Evolutionary conservation across 2,113 vertebrate genomes (phyloP), one percentile per base, ranked within the genome.

Genomic region (Scopus umbretta): DNA sequence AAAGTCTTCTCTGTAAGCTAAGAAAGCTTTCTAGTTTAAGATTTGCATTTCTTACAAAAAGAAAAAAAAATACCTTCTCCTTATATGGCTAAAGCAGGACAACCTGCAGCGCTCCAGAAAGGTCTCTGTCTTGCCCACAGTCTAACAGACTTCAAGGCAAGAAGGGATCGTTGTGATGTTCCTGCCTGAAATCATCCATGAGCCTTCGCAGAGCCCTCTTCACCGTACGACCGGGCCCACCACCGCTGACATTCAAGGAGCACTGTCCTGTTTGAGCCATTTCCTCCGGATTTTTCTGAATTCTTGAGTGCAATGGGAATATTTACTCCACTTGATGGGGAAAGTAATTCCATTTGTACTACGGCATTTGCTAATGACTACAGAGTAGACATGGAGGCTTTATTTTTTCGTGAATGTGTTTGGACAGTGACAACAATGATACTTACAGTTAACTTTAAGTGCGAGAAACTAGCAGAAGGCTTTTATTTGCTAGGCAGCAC

Each of bases 181-280:
- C 72, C 72, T 23, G 16, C 30, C n/a, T 20, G 22, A 29, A 38
- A 13, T 13, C 38, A 45, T 3, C 19, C 36, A 6, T 0, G 16
- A 86, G 58, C 43, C 50, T 20, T 13, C 6, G 0, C 81, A 38
- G 50, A 42, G 36, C 32, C 42, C 18, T 6, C 56, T 58, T 63
- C 40, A 4, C 7, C 47, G n/a, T n/a, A n/a, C n/a, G 20, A 8
- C 34, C 2, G 1, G 13, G 26, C 16, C 17, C 25, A 13, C 7
- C 38, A 15, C 4, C 59, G 2, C 15, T 1, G 5, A 32, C 47
- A 23, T 62, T 17, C 21, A 16, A 61, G 72, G 38, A 30, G 15
- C 53, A 5, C 63, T 8, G 52, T 18, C 55, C 15, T 5, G 17
- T 29, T 11, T 6, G 7, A 50, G n/a, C 23, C 29, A 4, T 34